These are phyloP conservation scores for Pentalonia nigronervosa DNA, from an alignment of 1,140 invertebrate species.

Conservation along the genomic window DNA sequence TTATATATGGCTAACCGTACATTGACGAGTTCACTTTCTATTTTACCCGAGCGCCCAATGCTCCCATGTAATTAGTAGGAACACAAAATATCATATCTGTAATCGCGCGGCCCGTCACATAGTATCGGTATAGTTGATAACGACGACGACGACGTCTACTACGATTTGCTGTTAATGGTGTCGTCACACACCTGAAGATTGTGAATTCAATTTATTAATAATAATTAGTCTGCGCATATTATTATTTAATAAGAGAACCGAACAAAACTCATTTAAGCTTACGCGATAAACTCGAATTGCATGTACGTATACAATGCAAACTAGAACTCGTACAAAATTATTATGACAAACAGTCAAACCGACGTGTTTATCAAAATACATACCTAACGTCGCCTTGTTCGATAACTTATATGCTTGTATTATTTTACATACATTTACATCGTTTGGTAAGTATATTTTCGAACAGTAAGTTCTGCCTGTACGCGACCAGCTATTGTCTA, in stretches of 20 bases:
- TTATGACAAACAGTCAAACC: background rate
- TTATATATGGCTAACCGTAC: background rate
- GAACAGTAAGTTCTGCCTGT: background rate
- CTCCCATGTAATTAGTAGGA: background rate
- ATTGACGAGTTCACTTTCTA: background rate
- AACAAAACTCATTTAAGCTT: background rate
- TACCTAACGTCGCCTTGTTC: background rate
- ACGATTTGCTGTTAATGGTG: background rate
- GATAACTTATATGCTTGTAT: background rate
- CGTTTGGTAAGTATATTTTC: background rate
- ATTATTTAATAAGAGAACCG: background rate
- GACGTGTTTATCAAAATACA: background rate
- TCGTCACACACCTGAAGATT: constrained; percentile 7
- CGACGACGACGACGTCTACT: background rate
- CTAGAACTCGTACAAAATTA: background rate
- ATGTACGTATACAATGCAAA: background rate
- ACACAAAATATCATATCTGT: background rate
- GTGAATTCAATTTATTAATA: background rate
- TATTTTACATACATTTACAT: background rate
- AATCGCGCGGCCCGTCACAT: background rate
- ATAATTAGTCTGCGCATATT: background rate
- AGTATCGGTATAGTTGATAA: background rate
- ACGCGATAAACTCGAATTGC: background rate
- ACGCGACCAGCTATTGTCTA: background rate
- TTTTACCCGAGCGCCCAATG: background rate